phyloP scores from a whole-genome alignment of 2,113 vertebrate species.

The Scomber colias region DNA sequence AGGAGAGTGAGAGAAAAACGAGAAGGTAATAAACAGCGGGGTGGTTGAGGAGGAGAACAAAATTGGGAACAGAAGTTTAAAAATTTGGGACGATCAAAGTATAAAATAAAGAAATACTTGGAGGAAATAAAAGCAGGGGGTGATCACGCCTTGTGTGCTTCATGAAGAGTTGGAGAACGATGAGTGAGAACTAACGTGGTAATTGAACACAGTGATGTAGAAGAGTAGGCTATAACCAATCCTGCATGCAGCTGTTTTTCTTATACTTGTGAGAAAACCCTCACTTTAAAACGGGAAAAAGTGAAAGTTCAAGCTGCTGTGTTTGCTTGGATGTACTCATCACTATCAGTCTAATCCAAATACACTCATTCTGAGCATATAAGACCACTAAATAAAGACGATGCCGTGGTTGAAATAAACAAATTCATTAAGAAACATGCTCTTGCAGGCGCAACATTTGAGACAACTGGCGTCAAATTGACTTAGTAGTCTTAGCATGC shows the following conservation, averaged over 20 bases:
- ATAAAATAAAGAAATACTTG: neutral
- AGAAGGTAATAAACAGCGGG: neutral
- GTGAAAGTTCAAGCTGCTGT: conserved; percentile 50
- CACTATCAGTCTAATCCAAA: conserved; percentile 37
- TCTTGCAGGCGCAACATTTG: conserved; percentile 37
- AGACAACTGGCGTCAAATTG: conserved; percentile 59
- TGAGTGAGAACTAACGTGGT: conserved; percentile 15
- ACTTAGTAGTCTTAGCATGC: conserved; percentile 45
- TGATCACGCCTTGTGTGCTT: neutral
- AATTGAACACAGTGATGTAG: conserved; percentile 36
- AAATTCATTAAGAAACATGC: conserved; percentile 30
- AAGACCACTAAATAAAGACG: conserved; percentile 26
- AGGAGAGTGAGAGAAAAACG: neutral
- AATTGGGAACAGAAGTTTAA: neutral
- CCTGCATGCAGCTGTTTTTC: conserved; percentile 18
- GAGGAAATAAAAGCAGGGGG: conserved; percentile 7
- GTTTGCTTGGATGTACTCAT: conserved; percentile 40
- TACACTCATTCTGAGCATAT: conserved; percentile 18
- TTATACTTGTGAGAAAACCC: conserved; percentile 21
- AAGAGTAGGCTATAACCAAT: conserved; percentile 17
- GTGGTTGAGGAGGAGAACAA: neutral
- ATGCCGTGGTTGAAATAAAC: conserved; percentile 28
- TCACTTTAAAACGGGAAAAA: conserved; percentile 24
- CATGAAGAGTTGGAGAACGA: conserved; percentile 10
- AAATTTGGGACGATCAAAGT: neutral